phyloP scores from a whole-genome alignment of 2,888 invertebrate species.

The Gnatocerus cornutus region DNA sequence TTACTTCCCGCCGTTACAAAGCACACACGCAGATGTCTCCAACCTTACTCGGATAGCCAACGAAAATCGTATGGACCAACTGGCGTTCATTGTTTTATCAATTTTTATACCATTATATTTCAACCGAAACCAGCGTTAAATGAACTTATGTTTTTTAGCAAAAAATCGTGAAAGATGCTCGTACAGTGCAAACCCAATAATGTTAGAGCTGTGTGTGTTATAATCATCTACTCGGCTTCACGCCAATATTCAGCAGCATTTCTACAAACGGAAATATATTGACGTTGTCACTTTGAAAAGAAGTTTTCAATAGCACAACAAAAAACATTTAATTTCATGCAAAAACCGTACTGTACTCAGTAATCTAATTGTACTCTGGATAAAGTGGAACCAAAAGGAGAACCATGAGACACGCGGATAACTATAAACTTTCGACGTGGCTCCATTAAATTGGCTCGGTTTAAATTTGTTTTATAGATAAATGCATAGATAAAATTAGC shows the following conservation, averaged over 20 bases:
- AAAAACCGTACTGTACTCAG: no score
- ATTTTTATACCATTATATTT: constrained; percentile 54
- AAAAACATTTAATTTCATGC: no score
- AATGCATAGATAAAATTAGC: no score
- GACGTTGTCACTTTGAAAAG: neutral
- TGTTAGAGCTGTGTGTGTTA: constrained; percentile 6
- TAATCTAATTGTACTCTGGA: no score
- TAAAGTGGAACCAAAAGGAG: no score
- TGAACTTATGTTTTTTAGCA: constrained; percentile 36
- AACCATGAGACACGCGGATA: no score
- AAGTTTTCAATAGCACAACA: neutral
- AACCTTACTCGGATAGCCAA: constrained; percentile 57
- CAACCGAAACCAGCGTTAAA: constrained; percentile 38
- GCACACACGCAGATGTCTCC: constrained; percentile 67
- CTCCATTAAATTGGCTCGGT: no score
- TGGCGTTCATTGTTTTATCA: constrained; percentile 60
- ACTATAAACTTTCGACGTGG: no score
- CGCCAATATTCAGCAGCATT: neutral
- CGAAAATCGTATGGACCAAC: constrained; percentile 58
- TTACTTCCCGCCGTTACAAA: constrained; percentile 65
- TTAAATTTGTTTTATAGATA: no score
- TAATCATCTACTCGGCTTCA: constrained; percentile 2
- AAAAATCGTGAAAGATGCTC: constrained; percentile 16
- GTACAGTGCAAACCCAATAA: neutral
- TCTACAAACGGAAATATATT: neutral